phyloP scores from a whole-genome alignment of 2,888 invertebrate genomes.

The Cerceris rybyensis region DNA sequence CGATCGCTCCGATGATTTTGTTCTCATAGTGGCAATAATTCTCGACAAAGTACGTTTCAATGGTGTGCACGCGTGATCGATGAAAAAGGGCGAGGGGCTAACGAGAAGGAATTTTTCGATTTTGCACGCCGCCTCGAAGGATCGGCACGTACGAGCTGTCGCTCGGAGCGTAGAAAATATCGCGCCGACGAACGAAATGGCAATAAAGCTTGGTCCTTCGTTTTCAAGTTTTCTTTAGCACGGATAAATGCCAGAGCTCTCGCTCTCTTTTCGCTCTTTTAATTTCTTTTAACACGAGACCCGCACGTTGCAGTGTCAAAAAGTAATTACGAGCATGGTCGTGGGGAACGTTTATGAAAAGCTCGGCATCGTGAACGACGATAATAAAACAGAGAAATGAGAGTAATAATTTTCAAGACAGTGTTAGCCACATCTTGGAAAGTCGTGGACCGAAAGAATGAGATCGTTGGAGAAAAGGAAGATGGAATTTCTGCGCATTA shows the following conservation, averaged over 20 bases:
- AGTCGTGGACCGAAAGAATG: neutral
- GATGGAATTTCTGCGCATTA: too few species aligned
- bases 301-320: slow-evolving; percentile 47
- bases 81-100: slow-evolving; percentile 2
- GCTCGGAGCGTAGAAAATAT: slow-evolving; percentile 21
- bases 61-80: neutral
- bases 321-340: slow-evolving; percentile 70
- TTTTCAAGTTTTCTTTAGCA: slow-evolving; percentile 46
- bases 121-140: neutral
- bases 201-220: slow-evolving; percentile 44
- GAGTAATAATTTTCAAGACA: slow-evolving; percentile 56
- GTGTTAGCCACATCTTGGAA: too few species aligned
- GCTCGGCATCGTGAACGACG: slow-evolving; percentile 53
- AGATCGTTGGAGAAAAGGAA: slow-evolving; percentile 3
- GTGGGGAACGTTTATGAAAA: slow-evolving; percentile 69
- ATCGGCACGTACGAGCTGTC: neutral
- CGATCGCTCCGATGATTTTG: neutral
- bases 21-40: too few species aligned
- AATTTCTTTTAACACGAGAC: slow-evolving; percentile 54
- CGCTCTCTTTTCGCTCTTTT: slow-evolving; percentile 20
- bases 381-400: slow-evolving; percentile 61
- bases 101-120: slow-evolving; percentile 17
- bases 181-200: slow-evolving; percentile 25
- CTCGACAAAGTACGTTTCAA: slow-evolving; percentile 27
- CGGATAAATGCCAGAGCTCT: slow-evolving; percentile 36